Conservation (phyloP, 2,113 vertebrate species). For the Muscicapa adusta region DNA sequence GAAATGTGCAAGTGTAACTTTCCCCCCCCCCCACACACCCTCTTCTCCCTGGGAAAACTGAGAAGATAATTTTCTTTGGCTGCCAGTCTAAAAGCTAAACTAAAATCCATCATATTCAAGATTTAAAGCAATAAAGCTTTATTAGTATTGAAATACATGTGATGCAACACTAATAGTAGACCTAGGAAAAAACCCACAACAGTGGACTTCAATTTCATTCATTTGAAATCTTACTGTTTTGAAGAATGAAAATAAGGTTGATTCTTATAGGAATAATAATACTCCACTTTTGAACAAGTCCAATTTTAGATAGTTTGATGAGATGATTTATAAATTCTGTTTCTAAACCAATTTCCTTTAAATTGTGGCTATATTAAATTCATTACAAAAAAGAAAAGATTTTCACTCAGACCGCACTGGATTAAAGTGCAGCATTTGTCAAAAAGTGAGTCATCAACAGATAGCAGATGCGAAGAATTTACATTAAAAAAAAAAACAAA, state of each 20-base stretch:
- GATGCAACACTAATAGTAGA: not conserved
- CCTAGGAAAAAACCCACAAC: fast-evolving
- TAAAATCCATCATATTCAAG: not conserved
- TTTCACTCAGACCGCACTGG: not conserved
- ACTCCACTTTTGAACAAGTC: not conserved
- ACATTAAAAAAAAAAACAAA: not conserved
- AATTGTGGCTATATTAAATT: not conserved
- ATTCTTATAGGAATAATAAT: not conserved
- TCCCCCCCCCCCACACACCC: fast-evolving
- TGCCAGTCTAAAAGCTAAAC: not conserved
- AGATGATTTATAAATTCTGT: not conserved
- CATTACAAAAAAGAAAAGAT: not conserved
- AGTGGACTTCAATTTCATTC: not conserved
- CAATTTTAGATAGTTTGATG: not conserved
- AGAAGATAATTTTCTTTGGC: not conserved
- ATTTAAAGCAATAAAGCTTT: not conserved
- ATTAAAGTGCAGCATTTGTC: not conserved
- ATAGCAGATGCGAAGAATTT: not conserved
- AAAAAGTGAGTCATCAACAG: not conserved
- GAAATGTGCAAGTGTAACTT: not conserved
- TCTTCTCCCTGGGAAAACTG: not conserved
- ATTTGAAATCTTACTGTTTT: not conserved
- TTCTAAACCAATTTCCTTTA: not conserved
- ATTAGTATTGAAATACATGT: not conserved
- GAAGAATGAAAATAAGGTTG: not conserved